A percentile compares a stretch with the other conserved stretches of the same genome.
Evolutionary conservation across 2,113 vertebrate species (phyloP).

Genomic region (Trichechus manatus): DNA sequence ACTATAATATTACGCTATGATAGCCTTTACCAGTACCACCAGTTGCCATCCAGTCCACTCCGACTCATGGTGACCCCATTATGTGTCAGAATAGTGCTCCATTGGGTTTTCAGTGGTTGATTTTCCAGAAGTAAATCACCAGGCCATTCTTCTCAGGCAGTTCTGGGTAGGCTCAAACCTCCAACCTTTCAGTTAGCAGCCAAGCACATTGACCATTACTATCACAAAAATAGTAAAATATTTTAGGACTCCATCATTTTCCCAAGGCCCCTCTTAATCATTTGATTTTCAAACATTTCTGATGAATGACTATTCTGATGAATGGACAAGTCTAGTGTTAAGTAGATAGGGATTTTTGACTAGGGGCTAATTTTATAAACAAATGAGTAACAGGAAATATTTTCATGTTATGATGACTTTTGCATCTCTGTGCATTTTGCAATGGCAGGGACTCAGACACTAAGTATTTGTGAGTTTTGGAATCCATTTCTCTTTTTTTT

Average conservation of each 20-base stretch:
- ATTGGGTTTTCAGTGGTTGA: not conserved
- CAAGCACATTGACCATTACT: not conserved
- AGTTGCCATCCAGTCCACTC: not conserved
- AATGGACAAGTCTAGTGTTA: constrained; percentile 24
- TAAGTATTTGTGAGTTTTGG: constrained; percentile 21
- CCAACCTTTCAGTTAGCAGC: not conserved
- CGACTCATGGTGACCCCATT: not conserved
- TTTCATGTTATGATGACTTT: not conserved
- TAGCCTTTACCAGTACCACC: not conserved
- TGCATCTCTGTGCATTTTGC: not conserved
- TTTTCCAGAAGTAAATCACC: not conserved
- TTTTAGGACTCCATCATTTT: constrained; percentile 45
- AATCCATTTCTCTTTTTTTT: constrained; percentile 19
- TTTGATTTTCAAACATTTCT: constrained; percentile 64
- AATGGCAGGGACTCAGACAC: not conserved
- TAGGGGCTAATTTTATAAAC: constrained; percentile 7
- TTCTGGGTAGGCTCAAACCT: not conserved
- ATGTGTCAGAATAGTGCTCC: not conserved
- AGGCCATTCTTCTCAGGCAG: not conserved
- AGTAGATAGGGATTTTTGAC: not conserved
- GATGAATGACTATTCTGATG: constrained; percentile 36
- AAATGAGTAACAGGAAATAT: constrained; percentile 9
- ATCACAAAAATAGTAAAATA: constrained; percentile 57
- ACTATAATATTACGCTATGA: not conserved
- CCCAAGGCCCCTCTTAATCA: not conserved